Percentiles rank a stretch among this genome's conserved stretches.
phyloP scores from a whole-genome alignment of 1,140 invertebrate species.

The Ridgeia piscesae region DNA sequence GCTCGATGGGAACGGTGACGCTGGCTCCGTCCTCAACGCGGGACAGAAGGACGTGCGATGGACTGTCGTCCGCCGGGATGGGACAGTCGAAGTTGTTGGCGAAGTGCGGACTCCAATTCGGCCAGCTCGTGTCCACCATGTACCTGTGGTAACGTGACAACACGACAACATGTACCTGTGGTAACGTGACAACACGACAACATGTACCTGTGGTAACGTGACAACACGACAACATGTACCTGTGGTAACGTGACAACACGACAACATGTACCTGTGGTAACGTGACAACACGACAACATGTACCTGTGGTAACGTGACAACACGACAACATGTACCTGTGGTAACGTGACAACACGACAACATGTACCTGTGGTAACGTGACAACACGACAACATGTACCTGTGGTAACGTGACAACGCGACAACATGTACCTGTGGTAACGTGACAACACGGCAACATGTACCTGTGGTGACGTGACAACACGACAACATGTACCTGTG shows the following conservation, averaged over 20 bases:
- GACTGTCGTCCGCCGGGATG: not conserved
- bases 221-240: not conserved
- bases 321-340: not conserved
- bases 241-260: not conserved
- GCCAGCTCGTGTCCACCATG: slow-evolving; percentile 8
- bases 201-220: not conserved
- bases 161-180: not conserved
- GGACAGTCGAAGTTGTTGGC: slow-evolving; percentile 12
- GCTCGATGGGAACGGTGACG: not conserved
- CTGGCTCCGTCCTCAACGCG: not conserved
- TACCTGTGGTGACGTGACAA: too few relatives aligned
- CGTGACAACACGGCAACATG: not conserved
- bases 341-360: too few relatives aligned
- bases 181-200: not conserved
- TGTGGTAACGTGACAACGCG: too few relatives aligned
- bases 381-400: not conserved
- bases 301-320: not conserved
- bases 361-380: not conserved
- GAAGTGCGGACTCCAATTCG: slow-evolving; percentile 20
- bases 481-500: not conserved
- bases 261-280: not conserved
- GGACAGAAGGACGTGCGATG: not conserved
- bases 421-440: not conserved
- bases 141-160: not conserved
- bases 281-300: too few relatives aligned